phyloP scores from a whole-genome alignment of 2,888 invertebrate species.

The Drosophila borborema region DNA sequence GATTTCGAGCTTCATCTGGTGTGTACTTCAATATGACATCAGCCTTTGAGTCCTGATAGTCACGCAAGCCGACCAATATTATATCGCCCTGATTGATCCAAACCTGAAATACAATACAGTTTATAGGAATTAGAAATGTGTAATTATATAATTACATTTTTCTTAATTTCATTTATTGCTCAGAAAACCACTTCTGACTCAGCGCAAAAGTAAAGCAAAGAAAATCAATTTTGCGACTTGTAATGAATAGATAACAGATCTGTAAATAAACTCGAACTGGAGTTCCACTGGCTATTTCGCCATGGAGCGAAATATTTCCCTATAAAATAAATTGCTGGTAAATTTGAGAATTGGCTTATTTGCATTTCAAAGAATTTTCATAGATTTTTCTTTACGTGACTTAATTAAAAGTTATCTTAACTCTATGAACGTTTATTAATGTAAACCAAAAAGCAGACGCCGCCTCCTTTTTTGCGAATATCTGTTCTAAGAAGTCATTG shows the following conservation, averaged over 20 bases:
- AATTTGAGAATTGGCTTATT: neutral
- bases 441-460: neutral
- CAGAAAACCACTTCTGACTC: slow-evolving; percentile 25
- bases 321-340: too few species aligned
- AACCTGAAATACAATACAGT: slow-evolving; percentile 86
- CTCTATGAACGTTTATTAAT: neutral
- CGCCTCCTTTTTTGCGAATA: neutral
- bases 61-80: slow-evolving; percentile 97
- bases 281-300: slow-evolving; percentile 60
- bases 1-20: slow-evolving; percentile 98
- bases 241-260: slow-evolving; percentile 65
- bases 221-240: slow-evolving; percentile 26
- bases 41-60: slow-evolving; percentile 98
- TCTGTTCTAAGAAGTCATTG: slow-evolving; percentile 22
- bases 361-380: neutral
- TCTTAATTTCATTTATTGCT: neutral
- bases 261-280: slow-evolving; percentile 49
- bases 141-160: slow-evolving; percentile 1
- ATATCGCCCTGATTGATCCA: slow-evolving; percentile 99
- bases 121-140: slow-evolving; percentile 20
- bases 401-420: neutral
- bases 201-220: slow-evolving; percentile 7
- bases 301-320: slow-evolving; percentile 48
- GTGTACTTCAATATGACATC: slow-evolving; percentile 99
- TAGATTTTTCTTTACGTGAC: neutral